Base-by-base conservation (phyloP, 1,140 invertebrate species). In the Drosophila sp. region DNA sequence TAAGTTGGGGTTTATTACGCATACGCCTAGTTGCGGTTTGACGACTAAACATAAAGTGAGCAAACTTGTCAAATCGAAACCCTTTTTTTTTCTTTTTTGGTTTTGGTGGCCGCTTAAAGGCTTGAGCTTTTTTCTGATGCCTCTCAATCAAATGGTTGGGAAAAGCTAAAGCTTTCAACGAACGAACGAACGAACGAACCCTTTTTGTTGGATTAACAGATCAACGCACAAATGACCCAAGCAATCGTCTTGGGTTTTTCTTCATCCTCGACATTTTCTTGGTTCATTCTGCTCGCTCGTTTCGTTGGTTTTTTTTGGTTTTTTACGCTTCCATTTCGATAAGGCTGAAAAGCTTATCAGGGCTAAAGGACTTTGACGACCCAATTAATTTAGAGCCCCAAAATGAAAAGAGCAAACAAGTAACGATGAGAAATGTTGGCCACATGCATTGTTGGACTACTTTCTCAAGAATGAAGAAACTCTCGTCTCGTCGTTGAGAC, bases 131-230 rank as follows among this genome's bases (percentile, higher is more conserved):
- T 63, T 32, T 44, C 27, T 27, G 41, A 38, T 63, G 57, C 41
- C 57, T 56, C 74, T 83, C 76, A 79, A 79, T 83, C 66, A 79
- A 77, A 71, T 68, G 68, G 47, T 10, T 58, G 23, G 57, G 50
- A 55, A 76, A 68, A 70, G 58, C 72, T 66, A 30, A 38, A 56
- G 56, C 67, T 79, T 74, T 76, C 54, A 54, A 50, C 35, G 40
- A 60, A 60, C 56, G 38, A 69, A 62, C 35, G 67, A 54, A 50
- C 35, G 40, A 60, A 38, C 35, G 66, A 74, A 76, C 79, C 84
- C 70, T 83, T 86, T 79, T 70, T 27, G 6, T 50, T 50, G 83
- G 79, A 86, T 86, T 86, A 86, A 66, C 79, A 87, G 82, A 87
- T 82, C 79, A 82, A 71, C 76, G 64, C 83, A 83, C 72, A 87